Evolutionary conservation across 2,888 invertebrate species (phyloP), one percentile per base, ranked within the genome.

Genomic region (Ischnus inquisitorius): DNA sequence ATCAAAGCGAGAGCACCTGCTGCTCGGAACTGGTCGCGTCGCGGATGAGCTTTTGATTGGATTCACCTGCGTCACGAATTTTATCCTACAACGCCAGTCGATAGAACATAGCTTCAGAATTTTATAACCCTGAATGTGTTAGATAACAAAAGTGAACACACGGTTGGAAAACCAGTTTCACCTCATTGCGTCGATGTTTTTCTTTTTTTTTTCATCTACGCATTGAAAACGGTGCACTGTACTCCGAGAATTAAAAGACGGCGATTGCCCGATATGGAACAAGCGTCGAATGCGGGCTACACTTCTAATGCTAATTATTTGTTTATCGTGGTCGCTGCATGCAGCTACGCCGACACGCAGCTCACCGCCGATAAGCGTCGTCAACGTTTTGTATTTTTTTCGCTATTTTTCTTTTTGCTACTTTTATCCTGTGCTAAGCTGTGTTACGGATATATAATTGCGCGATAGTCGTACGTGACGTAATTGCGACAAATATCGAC

Each of bases 301-400:
- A 80, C 86, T 89, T 87, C 85, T 85, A 87, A 88, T 88, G 88
- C 87, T 91, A 91, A 92, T 92, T 91, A 92, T 92, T 91, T 90
- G 90, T 92, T 92, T 92, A 92, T 92, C 91, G 78, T 12, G 88
- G 25, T 80, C 39, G 57, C 48, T 72, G 84, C 90, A 89, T 88
- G 90, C 89, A 84, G 91, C 78, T 69, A 62, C 85, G 3, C 51
- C 79, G 83, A 79, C 83, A 86, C 82, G 84, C 82, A 87, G 79
- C 81, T 80, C 57, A 57, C 48, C 76, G 68, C 51, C 82, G 90
- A 91, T 91, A 91, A 91, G 87, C 67, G 69, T 41, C 48, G 43
- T 28, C 10, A 48, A 43, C 60, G 34, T 69, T 62, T 22, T 34
- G 43, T 28, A 46, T 51, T 60, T 69, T 54, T 54, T 62, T 68